Evolutionary conservation across 2,888 invertebrate species (phyloP).

Genomic region (Sturmia bella): DNA sequence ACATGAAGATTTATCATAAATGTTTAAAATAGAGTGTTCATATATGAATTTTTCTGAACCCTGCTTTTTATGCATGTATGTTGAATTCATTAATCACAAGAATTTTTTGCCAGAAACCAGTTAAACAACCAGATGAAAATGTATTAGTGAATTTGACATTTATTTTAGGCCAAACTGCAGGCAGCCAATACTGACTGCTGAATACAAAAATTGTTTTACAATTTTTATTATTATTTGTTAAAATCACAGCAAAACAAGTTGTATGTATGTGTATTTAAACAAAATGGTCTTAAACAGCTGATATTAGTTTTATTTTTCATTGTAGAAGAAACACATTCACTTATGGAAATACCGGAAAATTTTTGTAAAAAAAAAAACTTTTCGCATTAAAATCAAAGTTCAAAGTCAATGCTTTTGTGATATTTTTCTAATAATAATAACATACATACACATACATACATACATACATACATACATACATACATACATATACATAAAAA

Average conservation of each 20-base stretch:
- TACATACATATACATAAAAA: no score
- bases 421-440: constrained; percentile 12
- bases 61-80: neutral
- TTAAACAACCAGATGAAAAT: constrained; percentile 47
- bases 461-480: no score
- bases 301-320: constrained; percentile 27
- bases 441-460: no score
- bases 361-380: constrained; percentile 36
- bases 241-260: constrained; percentile 34
- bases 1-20: no score
- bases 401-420: constrained; percentile 67
- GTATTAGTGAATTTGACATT: constrained; percentile 57
- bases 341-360: constrained; percentile 62
- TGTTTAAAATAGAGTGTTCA: no score
- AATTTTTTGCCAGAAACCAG: constrained; percentile 59
- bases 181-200: constrained; percentile 31
- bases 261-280: neutral
- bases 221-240: constrained; percentile 34
- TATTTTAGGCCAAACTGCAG: constrained; percentile 60
- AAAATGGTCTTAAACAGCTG: constrained; percentile 59
- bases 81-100: constrained; percentile 56
- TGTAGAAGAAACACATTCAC: constrained; percentile 22
- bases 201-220: constrained; percentile 32
- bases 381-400: constrained; percentile 68
- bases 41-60: neutral